Evolutionary conservation across 2,797 vertebrate genomes (phyloP).

Genomic region (Hirundo rustica): DNA sequence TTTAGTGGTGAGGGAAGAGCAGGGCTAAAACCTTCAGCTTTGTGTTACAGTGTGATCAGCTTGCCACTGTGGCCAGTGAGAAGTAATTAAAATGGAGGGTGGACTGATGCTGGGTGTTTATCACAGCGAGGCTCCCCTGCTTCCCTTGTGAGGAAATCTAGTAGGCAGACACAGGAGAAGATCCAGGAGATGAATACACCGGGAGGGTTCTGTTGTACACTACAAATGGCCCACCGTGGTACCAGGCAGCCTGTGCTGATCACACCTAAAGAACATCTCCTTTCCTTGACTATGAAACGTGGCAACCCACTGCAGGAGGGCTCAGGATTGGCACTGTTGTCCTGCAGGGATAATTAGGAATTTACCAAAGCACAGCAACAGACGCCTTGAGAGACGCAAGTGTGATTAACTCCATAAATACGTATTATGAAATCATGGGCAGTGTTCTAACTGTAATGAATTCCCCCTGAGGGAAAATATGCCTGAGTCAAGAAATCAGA

Average conservation of each 20-base stretch:
- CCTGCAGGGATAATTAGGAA: slow-evolving; percentile 29
- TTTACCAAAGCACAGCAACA: slow-evolving; percentile 2
- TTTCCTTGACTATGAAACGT: neutral
- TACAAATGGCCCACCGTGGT: neutral
- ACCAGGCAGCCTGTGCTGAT: neutral
- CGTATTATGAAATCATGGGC: neutral
- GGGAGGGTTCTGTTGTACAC: neutral
- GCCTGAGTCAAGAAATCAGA: neutral
- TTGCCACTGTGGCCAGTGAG: neutral
- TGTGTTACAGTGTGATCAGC: neutral
- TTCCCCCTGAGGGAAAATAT: slow-evolving; percentile 32
- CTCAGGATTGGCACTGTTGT: neutral
- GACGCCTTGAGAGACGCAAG: neutral
- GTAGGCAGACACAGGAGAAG: neutral
- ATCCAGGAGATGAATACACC: neutral
- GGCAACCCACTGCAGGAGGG: neutral
- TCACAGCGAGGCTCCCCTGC: neutral
- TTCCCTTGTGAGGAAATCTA: neutral
- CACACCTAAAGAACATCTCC: neutral
- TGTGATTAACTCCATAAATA: slow-evolving; percentile 39
- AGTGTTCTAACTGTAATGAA: slow-evolving; percentile 12
- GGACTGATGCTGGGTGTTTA: neutral
- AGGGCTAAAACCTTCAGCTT: neutral
- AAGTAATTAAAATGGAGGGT: neutral
- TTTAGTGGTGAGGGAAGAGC: neutral